phyloP scores from a whole-genome alignment of 1,140 invertebrate genomes.

The Papilio aristodemus region DNA sequence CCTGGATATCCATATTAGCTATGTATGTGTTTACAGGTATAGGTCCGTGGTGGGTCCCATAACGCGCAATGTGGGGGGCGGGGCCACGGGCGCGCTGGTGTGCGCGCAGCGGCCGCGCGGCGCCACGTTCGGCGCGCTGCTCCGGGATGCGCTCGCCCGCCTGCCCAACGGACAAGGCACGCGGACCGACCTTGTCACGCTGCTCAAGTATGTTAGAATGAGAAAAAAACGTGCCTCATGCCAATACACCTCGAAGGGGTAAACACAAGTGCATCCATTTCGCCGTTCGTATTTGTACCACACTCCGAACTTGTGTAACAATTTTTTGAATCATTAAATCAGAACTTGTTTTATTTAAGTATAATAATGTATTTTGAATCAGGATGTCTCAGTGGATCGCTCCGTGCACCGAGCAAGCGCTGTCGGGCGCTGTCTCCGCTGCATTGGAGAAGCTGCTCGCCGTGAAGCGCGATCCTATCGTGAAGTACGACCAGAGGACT shows the following conservation, averaged over 20 bases:
- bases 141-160: constrained; percentile 94
- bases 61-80: constrained; percentile 65
- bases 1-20: neutral
- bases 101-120: constrained; percentile 92
- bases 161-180: constrained; percentile 97
- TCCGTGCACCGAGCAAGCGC: constrained; percentile 59
- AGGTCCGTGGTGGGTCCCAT: constrained; percentile 55
- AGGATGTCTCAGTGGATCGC: constrained; percentile 75
- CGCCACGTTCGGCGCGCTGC: constrained; percentile 94
- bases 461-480: constrained; percentile 67
- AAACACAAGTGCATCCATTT: neutral
- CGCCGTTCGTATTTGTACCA: no score
- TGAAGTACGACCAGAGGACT: constrained; percentile 65
- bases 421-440: constrained; percentile 56
- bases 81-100: constrained; percentile 93
- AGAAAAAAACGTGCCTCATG: no score
- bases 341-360: no score
- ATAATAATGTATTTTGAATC: neutral
- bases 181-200: constrained; percentile 87
- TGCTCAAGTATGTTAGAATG: constrained; percentile 57
- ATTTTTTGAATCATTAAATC: no score
- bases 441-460: constrained; percentile 58
- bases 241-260: no score
- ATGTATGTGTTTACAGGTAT: constrained; percentile 44
- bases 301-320: no score